Conservation (phyloP, 2,888 invertebrate genomes). For the Linhomoeus sp. region DNA sequence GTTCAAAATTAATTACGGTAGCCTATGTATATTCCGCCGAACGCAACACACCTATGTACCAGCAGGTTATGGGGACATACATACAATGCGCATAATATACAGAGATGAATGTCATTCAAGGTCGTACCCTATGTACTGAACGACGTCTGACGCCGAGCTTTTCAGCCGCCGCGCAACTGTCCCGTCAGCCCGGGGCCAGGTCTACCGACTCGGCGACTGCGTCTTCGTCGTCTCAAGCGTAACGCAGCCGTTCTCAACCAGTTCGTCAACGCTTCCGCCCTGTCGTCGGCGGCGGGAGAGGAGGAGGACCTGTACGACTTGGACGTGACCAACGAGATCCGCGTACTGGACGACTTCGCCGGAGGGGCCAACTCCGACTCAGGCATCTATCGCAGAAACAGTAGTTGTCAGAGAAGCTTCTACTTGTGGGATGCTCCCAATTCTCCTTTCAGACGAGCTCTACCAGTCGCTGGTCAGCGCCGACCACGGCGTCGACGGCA, state of each 20-base stretch:
- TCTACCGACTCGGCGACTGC: not conserved
- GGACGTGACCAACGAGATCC: constrained; percentile 1
- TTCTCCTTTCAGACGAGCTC: no score
- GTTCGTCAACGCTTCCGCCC: not conserved
- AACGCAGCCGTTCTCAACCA: not conserved
- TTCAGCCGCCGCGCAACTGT: constrained; percentile 1
- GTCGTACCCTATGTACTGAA: no score
- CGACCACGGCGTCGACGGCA: no score
- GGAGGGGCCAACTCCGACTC: not conserved
- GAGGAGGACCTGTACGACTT: not conserved
- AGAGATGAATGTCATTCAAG: no score
- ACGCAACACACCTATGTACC: not conserved
- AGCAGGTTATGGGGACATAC: not conserved
- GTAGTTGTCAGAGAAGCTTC: no score
- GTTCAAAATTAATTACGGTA: no score
- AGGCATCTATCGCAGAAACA: no score
- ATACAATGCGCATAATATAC: no score
- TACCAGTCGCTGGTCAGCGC: no score
- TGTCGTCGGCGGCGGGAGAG: not conserved
- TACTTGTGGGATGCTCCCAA: no score
- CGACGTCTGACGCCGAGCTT: no score
- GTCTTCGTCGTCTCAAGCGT: not conserved
- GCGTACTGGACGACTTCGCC: constrained; percentile 1
- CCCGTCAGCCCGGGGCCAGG: not conserved
- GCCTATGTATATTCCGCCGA: not conserved